Percentiles rank a stretch among this genome's conserved stretches.
Conservation (phyloP, 2,888 invertebrate species). For the Dasysyrphus albostriatus region DNA sequence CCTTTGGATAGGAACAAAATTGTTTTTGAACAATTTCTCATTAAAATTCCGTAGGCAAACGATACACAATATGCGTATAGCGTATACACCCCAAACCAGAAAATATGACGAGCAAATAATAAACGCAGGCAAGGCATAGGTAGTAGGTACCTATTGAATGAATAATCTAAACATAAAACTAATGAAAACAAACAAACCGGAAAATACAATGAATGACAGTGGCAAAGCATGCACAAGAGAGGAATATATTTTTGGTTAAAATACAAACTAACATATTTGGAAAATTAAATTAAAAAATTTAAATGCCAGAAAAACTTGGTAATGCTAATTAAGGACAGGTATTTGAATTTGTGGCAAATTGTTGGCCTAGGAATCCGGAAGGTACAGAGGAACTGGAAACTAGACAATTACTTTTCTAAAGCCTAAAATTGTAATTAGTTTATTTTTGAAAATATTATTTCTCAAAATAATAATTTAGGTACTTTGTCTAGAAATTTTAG, state of each 20-base stretch:
- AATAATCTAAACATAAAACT: constrained; percentile 9
- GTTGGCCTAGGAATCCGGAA: neutral
- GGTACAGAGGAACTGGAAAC: neutral
- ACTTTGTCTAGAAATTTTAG: no score
- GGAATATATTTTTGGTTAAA: neutral
- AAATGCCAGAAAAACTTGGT: no score
- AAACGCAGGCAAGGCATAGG: no score
- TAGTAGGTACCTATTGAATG: neutral
- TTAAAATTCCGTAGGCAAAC: constrained; percentile 28
- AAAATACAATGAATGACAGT: constrained; percentile 20
- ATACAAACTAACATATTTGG: neutral
- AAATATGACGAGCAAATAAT: neutral
- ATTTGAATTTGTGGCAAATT: neutral
- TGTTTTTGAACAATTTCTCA: constrained; percentile 32
- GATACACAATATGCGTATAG: neutral
- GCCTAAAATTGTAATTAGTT: neutral
- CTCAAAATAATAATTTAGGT: no score
- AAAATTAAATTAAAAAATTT: constrained; percentile 7
- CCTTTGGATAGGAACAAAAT: neutral
- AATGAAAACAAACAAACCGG: constrained; percentile 16
- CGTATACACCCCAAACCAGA: neutral
- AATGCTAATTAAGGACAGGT: neutral
- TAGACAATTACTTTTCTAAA: neutral
- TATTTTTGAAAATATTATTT: no score
- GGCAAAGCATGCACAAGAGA: neutral